Conservation (phyloP, 2,797 vertebrate species). For the Enteromius viviparus region DNA sequence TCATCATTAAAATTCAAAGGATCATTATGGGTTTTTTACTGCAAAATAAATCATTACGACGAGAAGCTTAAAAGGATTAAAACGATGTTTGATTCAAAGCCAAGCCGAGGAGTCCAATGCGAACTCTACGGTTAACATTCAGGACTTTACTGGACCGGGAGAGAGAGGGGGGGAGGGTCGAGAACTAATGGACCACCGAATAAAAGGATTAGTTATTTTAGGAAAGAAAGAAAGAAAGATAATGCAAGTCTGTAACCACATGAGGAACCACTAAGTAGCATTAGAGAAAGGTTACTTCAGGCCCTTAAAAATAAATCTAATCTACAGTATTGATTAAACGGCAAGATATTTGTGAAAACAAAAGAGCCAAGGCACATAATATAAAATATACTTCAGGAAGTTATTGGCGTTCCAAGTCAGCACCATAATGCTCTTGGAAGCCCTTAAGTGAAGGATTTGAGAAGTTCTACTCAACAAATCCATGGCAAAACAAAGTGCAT, state of each 20-base stretch:
- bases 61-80: slow-evolving; percentile 91
- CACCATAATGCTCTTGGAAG: background rate
- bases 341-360: background rate
- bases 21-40: slow-evolving; percentile 82
- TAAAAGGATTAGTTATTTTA: slow-evolving; percentile 42
- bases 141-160: slow-evolving; percentile 65
- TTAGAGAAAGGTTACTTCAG: slow-evolving; percentile 37
- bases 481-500: background rate
- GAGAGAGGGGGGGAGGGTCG: slow-evolving; percentile 18
- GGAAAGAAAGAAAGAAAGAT: background rate
- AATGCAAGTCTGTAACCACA: slow-evolving; percentile 29
- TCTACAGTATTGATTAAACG: background rate
- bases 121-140: slow-evolving; percentile 74
- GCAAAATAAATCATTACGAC: slow-evolving; percentile 93
- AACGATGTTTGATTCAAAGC: slow-evolving; percentile 86
- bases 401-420: background rate
- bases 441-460: background rate
- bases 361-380: background rate
- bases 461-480: background rate
- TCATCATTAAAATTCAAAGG: slow-evolving; percentile 91
- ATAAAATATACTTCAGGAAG: background rate
- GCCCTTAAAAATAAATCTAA: slow-evolving; percentile 13
- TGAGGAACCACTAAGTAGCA: slow-evolving; percentile 18
- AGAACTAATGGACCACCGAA: slow-evolving; percentile 27
- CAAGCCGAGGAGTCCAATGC: slow-evolving; percentile 79